Evolutionary conservation across 2,113 vertebrate species (phyloP), one percentile per base, ranked within the genome.

Genomic region (Glaucomys volans): DNA sequence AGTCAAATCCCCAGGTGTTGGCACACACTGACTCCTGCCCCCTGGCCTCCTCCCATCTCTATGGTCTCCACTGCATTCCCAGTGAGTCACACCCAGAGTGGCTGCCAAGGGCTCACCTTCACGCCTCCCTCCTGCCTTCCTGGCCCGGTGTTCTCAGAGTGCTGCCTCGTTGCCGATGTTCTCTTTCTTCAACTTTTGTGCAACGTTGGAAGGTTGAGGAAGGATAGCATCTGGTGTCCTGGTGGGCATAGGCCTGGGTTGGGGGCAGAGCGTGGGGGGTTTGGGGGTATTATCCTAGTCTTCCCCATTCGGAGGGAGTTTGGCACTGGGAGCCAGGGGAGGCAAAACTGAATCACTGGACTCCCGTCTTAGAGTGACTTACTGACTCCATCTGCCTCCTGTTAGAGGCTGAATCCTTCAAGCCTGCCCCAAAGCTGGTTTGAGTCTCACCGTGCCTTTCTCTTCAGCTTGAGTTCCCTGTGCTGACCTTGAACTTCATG

Each of bases 151-250:
- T 54, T 90, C 91, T 76, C n/a, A 17, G 81, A 57, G 69, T 0
- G 4, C 40, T 13, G 26, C 9, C 2, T 66, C 4, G 5, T 11
- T 14, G 14, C n/a, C 40, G 10, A 0, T 5, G 0, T 26, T 22
- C 26, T 59, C 37, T 30, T 64, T 66, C 44, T 86, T 26, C 54
- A n/a, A 13, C 69, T 83, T 37, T 16, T 16, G 14, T 22, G 54
- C 8, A 10, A 16, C 7, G 2, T 30, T 30, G 4, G 47, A 32
- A 37, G 35, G 37, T 4, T 22, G 1, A n/a, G 80, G 47, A 54
- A n/a, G 59, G 28, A 14, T 0, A 9, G 71, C 47, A 20, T 4
- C 67, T 13, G n/a, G 7, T 40, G 64, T 20, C 47, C 26, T 18
- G 79, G 50, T 1, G 77, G 59, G 50, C 59, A 22, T 3, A 5